Conservation (phyloP, 2,888 invertebrate species). For the Nymphalis c-album region DNA sequence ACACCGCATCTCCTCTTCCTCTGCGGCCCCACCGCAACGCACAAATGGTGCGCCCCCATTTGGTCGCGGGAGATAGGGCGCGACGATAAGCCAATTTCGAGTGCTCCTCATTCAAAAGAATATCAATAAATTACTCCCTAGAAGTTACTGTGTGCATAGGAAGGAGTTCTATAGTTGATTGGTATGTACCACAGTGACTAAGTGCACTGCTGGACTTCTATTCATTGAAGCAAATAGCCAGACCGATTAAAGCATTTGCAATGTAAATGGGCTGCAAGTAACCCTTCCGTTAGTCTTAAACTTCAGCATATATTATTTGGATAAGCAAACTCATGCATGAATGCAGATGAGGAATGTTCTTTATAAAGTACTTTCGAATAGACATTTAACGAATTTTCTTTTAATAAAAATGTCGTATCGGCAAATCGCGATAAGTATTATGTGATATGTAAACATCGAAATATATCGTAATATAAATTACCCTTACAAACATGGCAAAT, state of each 20-base stretch:
- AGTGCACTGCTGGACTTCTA: constrained; percentile 43
- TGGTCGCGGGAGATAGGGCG: too few relatives aligned
- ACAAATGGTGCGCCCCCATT: too few relatives aligned
- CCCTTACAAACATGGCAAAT: too few relatives aligned
- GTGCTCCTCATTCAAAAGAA: not conserved
- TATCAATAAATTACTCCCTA: not conserved
- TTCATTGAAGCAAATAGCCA: constrained; percentile 52
- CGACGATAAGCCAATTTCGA: not conserved
- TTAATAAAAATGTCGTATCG: too few relatives aligned
- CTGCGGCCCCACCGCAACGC: too few relatives aligned
- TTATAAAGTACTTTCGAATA: constrained; percentile 2
- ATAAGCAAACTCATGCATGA: not conserved
- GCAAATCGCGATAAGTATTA: too few relatives aligned
- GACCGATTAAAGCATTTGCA: constrained; percentile 57
- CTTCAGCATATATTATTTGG: constrained; percentile 34
- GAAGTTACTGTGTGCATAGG: not conserved
- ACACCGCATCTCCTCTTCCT: too few relatives aligned
- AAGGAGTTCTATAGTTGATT: constrained; percentile 16
- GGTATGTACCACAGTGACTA: constrained; percentile 21
- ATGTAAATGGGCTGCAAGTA: constrained; percentile 57
- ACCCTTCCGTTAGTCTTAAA: constrained; percentile 44
- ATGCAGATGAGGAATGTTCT: not conserved
- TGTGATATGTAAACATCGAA: too few relatives aligned
- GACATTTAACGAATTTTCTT: too few relatives aligned
- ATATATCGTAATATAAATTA: too few relatives aligned